phyloP scores from a whole-genome alignment of 2,113 vertebrate genomes.

The Podocnemis expansa region DNA sequence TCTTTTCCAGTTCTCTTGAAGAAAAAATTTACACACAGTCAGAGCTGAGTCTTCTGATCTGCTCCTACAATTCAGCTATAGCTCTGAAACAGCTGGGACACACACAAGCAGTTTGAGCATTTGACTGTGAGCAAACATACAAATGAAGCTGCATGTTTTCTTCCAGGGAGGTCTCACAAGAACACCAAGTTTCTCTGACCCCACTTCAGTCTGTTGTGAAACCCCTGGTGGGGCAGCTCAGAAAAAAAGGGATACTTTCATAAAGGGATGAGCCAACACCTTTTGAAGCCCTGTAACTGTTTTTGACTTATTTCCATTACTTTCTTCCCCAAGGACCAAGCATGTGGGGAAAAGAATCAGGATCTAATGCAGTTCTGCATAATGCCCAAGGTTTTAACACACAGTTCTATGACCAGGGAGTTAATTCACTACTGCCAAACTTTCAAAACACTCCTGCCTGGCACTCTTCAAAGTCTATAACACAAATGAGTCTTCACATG shows the following conservation, averaged over 20 bases:
- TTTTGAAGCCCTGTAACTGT: neutral
- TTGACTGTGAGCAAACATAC: rapidly evolving
- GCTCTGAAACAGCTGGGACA: neutral
- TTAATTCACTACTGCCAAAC: neutral
- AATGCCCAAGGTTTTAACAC: rapidly evolving
- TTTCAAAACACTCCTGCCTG: neutral
- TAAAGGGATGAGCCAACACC: neutral
- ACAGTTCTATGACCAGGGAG: neutral
- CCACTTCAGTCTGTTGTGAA: rapidly evolving
- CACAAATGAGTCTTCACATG: neutral
- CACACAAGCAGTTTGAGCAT: neutral
- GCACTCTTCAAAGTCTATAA: neutral
- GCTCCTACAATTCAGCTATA: neutral
- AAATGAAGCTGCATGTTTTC: rapidly evolving
- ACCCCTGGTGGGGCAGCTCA: neutral
- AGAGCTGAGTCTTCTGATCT: neutral
- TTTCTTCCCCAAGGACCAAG: neutral
- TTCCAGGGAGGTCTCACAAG: rapidly evolving
- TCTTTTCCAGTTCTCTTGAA: neutral
- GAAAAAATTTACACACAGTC: neutral
- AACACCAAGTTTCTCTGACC: neutral
- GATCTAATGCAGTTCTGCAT: neutral
- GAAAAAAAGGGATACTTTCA: rapidly evolving
- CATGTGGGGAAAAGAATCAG: rapidly evolving
- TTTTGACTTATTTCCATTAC: neutral